Evolutionary conservation across 2,888 invertebrate genomes (phyloP), one percentile per base, ranked within the genome.

Genomic region (Drosophila colorata): DNA sequence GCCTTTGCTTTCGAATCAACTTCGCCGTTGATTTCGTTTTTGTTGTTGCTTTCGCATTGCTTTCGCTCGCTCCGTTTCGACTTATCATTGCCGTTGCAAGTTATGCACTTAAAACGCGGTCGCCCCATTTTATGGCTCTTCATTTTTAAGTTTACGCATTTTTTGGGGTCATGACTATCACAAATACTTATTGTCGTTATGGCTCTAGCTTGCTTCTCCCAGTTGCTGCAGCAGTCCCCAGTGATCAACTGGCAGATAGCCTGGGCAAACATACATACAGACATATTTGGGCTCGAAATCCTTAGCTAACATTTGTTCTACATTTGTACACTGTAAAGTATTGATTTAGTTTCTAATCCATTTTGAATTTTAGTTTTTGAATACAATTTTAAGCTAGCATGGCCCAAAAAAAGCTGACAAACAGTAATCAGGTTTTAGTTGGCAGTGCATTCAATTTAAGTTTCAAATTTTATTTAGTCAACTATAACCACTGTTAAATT

Each of bases 101-200:
- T 75, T 85, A 64, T 75, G 80, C 78, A 82, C 83, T 83, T 71
- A 82, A 79, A 79, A 49, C 66, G 48, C 68, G 47, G n/a, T 38
- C 18, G 31, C 33, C 41, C 41, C 61, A 63, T 49, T 83, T 85
- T 56, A 78, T 77, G 69, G 60, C 68, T 82, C 51, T 57, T 65
- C 77, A 77, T 72, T 74, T 80, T 70, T 43, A 66, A 64, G 46
- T 63, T 69, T 60, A 47, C 69, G 63, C 65, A 63, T 51, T 63
- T 64, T 70, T 79, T 70, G 69, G 70, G 85, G 82, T 75, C 81
- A 70, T 71, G 81, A 80, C 81, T 74, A 76, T 80, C 80, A 73
- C 64, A 79, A 82, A 69, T 78, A 49, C 65, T 59, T 57, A 72
- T 79, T 79, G 79, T 74, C 64, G 65, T 52, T 52, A 53, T 55